These are phyloP conservation scores for Taphrorychus bicolor DNA, from an alignment of 2,888 invertebrate genomes.

Conservation along the genomic window DNA sequence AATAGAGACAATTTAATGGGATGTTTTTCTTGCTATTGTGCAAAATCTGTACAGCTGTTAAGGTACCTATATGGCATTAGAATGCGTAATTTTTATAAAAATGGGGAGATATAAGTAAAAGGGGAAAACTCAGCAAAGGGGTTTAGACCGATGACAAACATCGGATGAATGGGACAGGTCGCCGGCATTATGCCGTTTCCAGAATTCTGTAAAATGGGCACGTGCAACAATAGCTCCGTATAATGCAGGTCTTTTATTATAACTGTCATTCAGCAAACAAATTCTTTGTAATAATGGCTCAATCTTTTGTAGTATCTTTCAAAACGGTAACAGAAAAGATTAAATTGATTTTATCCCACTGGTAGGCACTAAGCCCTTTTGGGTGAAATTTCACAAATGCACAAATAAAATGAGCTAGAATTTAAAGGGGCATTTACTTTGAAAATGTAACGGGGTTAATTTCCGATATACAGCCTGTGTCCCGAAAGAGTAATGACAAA, in stretches of 20 bases:
- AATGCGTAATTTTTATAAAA: slow-evolving; percentile 60
- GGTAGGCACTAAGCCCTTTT: slow-evolving; percentile 27
- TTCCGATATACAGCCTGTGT: background rate
- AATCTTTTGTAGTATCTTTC: slow-evolving; percentile 50
- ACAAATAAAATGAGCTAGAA: slow-evolving; percentile 47
- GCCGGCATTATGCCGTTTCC: slow-evolving; percentile 46
- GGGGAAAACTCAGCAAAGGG: slow-evolving; percentile 58
- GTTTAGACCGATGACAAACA: slow-evolving; percentile 56
- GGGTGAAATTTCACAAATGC: slow-evolving; percentile 50
- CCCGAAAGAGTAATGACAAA: background rate
- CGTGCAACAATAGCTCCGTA: slow-evolving; percentile 46
- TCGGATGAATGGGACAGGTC: slow-evolving; percentile 47
- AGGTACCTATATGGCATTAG: slow-evolving; percentile 53
- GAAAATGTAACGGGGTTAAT: background rate
- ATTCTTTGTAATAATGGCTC: slow-evolving; percentile 47
- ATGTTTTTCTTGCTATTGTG: slow-evolving; percentile 55
- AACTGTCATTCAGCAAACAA: slow-evolving; percentile 46
- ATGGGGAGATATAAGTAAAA: slow-evolving; percentile 59
- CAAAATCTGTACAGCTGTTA: slow-evolving; percentile 54
- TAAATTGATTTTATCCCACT: slow-evolving; percentile 47
- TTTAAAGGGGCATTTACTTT: background rate
- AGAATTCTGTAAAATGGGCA: slow-evolving; percentile 51
- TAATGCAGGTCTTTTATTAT: slow-evolving; percentile 46
- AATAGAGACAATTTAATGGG: slow-evolving; percentile 22
- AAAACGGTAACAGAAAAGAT: slow-evolving; percentile 48